Evolutionary conservation across 2,888 invertebrate species (phyloP).

Genomic region (Sesia apiformis): DNA sequence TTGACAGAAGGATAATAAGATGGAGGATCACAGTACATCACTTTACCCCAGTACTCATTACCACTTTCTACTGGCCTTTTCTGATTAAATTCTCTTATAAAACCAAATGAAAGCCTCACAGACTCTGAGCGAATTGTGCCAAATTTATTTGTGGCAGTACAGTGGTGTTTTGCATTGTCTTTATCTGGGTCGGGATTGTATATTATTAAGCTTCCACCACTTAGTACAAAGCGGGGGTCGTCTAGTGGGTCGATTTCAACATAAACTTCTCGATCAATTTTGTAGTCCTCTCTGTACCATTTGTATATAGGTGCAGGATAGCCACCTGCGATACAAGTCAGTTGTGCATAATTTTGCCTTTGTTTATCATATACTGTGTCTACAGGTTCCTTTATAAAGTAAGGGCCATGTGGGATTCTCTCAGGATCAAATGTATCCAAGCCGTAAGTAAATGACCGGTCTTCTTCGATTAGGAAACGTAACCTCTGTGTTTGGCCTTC

Average conservation of each 20-base stretch:
- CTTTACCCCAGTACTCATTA: slow-evolving; percentile 95
- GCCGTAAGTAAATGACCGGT: slow-evolving; percentile 90
- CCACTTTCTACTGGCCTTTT: slow-evolving; percentile 89
- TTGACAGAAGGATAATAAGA: slow-evolving; percentile 92
- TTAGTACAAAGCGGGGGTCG: slow-evolving; percentile 86
- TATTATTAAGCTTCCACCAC: slow-evolving; percentile 94
- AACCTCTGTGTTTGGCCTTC: slow-evolving; percentile 86
- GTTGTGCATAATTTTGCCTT: slow-evolving; percentile 82
- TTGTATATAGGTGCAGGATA: slow-evolving; percentile 92
- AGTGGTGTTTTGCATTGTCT: slow-evolving; percentile 93
- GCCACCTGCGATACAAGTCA: slow-evolving; percentile 89
- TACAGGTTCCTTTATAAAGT: slow-evolving; percentile 88
- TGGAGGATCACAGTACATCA: slow-evolving; percentile 93
- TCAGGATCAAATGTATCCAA: slow-evolving; percentile 86
- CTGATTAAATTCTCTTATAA: slow-evolving; percentile 91
- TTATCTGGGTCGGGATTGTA: slow-evolving; percentile 85
- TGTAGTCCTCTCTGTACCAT: slow-evolving; percentile 92
- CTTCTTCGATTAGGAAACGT: slow-evolving; percentile 81
- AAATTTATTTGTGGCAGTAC: slow-evolving; percentile 91
- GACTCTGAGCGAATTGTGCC: slow-evolving; percentile 93
- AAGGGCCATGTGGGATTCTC: slow-evolving; percentile 90
- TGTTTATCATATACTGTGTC: slow-evolving; percentile 89
- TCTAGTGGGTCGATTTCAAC: slow-evolving; percentile 84
- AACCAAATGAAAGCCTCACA: slow-evolving; percentile 90
- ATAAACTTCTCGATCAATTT: slow-evolving; percentile 83